phyloP scores from a whole-genome alignment of 2,888 invertebrate genomes.

The Pterobdella sp. region DNA sequence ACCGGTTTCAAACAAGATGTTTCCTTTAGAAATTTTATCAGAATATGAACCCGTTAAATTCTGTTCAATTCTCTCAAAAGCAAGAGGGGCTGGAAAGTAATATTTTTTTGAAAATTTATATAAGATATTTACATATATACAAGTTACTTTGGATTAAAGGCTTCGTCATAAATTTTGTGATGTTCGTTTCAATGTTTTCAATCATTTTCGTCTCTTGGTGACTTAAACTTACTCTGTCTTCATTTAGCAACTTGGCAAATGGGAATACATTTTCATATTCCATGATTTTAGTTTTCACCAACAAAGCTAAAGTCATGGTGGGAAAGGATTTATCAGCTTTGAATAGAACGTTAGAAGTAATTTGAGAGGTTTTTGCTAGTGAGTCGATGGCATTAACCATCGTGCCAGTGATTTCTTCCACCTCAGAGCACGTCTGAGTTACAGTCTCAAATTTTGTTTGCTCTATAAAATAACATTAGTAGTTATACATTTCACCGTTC shows the following conservation, averaged over 20 bases:
- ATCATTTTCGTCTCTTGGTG: not conserved
- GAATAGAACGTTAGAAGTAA: not conserved
- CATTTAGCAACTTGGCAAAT: not conserved
- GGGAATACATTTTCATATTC: not conserved
- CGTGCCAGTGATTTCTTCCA: not conserved
- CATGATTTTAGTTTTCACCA: not conserved
- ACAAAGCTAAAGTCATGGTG: not conserved
- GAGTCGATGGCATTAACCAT: not conserved
- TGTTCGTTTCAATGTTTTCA: not conserved
- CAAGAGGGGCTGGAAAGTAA: not conserved
- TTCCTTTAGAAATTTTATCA: not conserved
- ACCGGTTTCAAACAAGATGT: not conserved
- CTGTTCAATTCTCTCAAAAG: not conserved
- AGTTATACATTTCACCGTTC: too few species aligned
- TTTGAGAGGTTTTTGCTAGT: not conserved
- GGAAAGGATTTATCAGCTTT: not conserved
- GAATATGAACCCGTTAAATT: not conserved
- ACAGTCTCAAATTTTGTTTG: not conserved
- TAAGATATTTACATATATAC: not conserved
- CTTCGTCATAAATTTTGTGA: not conserved
- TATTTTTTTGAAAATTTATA: not conserved
- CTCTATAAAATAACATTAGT: not conserved
- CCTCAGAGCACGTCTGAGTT: not conserved
- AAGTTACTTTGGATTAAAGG: not conserved
- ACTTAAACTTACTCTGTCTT: not conserved